Percentiles rank a stretch among this genome's conserved stretches.
Evolutionary conservation across 2,888 invertebrate genomes (phyloP).

Genomic region (Pristionchus maxplancki): DNA sequence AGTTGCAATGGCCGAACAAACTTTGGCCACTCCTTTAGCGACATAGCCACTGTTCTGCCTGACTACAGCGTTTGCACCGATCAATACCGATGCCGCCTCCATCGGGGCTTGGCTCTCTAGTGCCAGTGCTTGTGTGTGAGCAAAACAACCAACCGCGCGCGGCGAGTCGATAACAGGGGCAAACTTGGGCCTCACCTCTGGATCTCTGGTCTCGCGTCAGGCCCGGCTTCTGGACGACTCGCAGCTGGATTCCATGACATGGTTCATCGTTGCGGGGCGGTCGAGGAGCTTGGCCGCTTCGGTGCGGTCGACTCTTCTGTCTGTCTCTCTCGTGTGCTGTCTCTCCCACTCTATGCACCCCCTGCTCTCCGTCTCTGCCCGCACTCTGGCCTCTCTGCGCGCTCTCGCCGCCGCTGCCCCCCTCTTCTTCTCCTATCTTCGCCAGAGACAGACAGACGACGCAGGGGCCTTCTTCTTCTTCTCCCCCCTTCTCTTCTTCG

Average conservation of each 20-base stretch:
- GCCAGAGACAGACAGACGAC: not conserved
- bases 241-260: not conserved
- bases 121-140: not conserved
- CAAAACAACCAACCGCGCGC: not conserved
- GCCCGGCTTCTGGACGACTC: not conserved
- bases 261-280: not conserved
- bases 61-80: not conserved
- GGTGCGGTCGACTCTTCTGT: not conserved
- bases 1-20: not conserved
- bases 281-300: no score
- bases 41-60: no score
- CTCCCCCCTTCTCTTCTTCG: conserved; percentile 18
- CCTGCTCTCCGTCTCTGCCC: conserved; percentile 33
- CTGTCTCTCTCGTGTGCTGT: not conserved
- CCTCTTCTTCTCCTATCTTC: conserved; percentile 34
- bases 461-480: not conserved
- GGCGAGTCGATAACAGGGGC: not conserved
- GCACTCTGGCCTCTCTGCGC: not conserved
- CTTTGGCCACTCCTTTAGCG: not conserved
- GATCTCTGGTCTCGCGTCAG: not conserved
- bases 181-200: not conserved
- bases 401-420: not conserved
- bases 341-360: not conserved
- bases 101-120: not conserved
- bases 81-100: not conserved